Conservation (phyloP, 2,797 vertebrate genomes). For the Sparus aurata region DNA sequence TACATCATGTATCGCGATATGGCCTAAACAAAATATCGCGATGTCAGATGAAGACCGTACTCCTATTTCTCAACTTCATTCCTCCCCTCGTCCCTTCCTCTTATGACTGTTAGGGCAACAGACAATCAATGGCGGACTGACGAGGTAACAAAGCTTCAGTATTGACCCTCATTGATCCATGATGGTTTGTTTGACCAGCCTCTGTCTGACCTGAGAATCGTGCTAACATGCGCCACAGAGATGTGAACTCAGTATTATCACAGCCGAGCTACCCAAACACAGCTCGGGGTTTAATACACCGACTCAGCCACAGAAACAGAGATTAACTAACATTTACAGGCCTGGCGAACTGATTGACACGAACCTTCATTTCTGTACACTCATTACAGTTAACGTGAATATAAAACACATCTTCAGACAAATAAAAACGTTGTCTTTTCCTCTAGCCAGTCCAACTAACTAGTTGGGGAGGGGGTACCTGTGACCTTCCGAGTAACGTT, state of each 20-base stretch:
- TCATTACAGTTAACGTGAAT: accelerated
- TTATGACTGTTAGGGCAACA: not conserved
- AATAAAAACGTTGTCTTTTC: no score
- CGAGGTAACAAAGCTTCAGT: not conserved
- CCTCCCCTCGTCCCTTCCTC: no score
- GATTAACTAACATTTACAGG: not conserved
- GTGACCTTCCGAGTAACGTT: conserved; percentile 38
- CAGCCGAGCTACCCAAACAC: no score
- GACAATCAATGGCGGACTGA: no score
- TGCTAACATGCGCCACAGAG: not conserved
- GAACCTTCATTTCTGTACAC: accelerated
- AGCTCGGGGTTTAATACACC: not conserved
- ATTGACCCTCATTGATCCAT: not conserved
- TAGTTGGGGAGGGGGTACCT: not conserved
- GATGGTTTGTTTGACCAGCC: not conserved
- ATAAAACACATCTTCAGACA: not conserved
- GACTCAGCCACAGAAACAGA: not conserved
- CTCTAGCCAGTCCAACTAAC: not conserved
- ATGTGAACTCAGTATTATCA: not conserved
- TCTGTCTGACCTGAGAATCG: not conserved
- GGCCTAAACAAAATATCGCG: no score
- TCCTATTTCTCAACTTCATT: no score
- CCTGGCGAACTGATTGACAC: not conserved
- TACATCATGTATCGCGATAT: no score
- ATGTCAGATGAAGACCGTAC: no score